These are phyloP conservation scores for Drosophila prostipennis DNA, from an alignment of 2,888 invertebrate genomes.

Conservation along the genomic window DNA sequence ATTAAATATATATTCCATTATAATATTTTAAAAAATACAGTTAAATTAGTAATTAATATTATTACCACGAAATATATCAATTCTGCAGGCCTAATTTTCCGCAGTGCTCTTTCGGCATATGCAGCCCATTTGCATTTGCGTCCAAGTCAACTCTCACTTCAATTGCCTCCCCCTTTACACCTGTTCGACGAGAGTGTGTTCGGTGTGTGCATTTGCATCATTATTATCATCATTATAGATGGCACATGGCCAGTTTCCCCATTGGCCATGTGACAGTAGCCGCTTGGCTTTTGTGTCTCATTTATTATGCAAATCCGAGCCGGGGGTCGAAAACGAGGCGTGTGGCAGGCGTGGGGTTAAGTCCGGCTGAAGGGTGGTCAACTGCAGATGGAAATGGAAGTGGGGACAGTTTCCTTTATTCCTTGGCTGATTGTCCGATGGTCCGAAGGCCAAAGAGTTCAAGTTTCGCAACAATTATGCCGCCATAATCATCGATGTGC, in stretches of 20 bases:
- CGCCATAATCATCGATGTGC: slow-evolving; percentile 21
- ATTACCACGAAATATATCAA: too few relatives aligned
- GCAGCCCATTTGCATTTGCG: slow-evolving; percentile 42
- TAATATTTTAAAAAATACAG: too few relatives aligned
- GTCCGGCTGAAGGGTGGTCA: slow-evolving; percentile 1
- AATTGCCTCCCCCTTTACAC: slow-evolving; percentile 48
- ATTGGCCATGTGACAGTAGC: slow-evolving; percentile 76
- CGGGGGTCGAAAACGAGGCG: slow-evolving; percentile 17
- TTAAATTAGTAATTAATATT: too few relatives aligned
- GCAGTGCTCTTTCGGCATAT: slow-evolving; percentile 44
- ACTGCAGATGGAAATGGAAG: neutral
- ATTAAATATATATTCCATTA: too few relatives aligned
- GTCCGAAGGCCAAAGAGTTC: slow-evolving; percentile 35
- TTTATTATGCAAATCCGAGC: slow-evolving; percentile 75
- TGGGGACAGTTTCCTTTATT: slow-evolving; percentile 10
- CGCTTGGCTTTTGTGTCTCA: slow-evolving; percentile 77
- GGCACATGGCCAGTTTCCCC: slow-evolving; percentile 59
- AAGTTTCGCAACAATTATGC: slow-evolving; percentile 31
- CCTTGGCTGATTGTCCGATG: slow-evolving; percentile 22
- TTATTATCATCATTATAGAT: slow-evolving; percentile 77
- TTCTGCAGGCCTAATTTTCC: neutral
- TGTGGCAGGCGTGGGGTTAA: slow-evolving; percentile 12
- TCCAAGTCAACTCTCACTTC: slow-evolving; percentile 52
- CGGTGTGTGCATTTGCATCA: slow-evolving; percentile 56
- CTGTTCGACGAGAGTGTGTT: slow-evolving; percentile 34